phyloP scores from a whole-genome alignment of 2,113 vertebrate genomes.

The Numenius arquata region DNA sequence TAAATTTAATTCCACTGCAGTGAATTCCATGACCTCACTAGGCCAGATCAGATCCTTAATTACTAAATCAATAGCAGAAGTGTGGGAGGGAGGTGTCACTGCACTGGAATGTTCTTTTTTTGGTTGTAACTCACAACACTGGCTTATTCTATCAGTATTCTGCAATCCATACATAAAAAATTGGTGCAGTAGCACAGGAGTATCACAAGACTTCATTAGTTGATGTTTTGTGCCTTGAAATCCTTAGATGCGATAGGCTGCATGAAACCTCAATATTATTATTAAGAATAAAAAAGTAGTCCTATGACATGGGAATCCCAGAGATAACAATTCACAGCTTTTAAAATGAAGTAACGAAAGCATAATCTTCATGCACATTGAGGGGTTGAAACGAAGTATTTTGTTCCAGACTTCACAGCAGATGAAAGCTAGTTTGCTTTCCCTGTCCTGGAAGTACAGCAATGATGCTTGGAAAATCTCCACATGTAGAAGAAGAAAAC shows the following conservation, averaged over 20 bases:
- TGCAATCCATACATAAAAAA: neutral
- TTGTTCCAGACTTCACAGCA: neutral
- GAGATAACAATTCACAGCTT: neutral
- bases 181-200: neutral
- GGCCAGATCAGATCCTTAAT: neutral
- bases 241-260: neutral
- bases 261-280: neutral
- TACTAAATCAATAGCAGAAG: neutral
- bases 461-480: neutral
- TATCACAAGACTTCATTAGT: neutral
- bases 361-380: neutral
- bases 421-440: neutral
- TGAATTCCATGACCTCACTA: neutral
- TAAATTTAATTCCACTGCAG: neutral
- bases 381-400: neutral
- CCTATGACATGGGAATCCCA: neutral
- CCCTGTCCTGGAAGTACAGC: neutral
- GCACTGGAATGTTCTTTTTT: neutral
- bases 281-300: neutral
- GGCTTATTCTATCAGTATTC: neutral
- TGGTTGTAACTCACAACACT: neutral
- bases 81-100: neutral
- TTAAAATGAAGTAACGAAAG: neutral
- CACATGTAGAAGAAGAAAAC: neutral
- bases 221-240: neutral